Evolutionary conservation across 2,113 vertebrate species (phyloP).

Genomic region (Melanocharis versteri): DNA sequence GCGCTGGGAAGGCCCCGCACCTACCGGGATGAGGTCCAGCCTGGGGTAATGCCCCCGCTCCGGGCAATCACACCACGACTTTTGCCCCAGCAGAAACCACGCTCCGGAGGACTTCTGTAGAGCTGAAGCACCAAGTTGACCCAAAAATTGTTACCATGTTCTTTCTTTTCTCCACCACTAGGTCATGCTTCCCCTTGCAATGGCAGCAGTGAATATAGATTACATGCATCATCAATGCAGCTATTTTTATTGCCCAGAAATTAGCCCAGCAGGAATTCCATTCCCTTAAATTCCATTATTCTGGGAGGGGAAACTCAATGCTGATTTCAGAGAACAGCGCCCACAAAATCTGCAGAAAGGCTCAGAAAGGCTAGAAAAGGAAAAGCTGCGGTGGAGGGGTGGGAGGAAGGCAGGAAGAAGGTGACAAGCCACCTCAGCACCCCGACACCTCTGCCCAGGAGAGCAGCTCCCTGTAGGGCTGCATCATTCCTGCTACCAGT

Average conservation of each 20-base stretch:
- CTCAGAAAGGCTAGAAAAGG: background rate
- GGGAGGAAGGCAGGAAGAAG: background rate
- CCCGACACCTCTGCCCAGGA: accelerated
- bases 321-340: background rate
- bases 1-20: background rate
- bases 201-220: background rate
- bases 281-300: conserved; percentile 3
- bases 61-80: background rate
- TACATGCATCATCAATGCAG: background rate
- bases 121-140: background rate
- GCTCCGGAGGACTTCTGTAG: background rate
- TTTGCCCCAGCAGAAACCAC: background rate
- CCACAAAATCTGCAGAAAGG: background rate
- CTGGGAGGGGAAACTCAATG: background rate
- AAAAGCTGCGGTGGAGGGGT: background rate
- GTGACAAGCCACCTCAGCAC: background rate
- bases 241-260: conserved; percentile 12
- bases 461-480: background rate
- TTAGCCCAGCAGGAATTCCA: conserved; percentile 3
- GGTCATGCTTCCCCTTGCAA: background rate
- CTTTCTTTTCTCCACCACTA: background rate
- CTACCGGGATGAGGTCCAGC: accelerated
- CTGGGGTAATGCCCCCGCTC: background rate
- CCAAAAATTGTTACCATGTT: background rate
- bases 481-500: background rate